These are phyloP conservation scores for Plectrocnemia conspersa DNA, from an alignment of 1,140 invertebrate genomes.

Conservation along the genomic window DNA sequence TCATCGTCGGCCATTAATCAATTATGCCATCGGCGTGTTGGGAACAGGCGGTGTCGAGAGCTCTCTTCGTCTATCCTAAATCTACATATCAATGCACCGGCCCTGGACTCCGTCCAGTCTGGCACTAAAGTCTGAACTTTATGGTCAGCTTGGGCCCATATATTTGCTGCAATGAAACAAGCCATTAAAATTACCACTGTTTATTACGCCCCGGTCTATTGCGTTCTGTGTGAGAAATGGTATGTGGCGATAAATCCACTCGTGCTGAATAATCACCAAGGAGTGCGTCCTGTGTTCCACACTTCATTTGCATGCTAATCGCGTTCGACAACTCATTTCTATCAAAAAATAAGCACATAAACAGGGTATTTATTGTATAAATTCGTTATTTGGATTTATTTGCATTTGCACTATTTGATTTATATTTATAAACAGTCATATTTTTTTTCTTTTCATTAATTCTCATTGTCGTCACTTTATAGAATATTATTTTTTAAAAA, in stretches of 20 bases:
- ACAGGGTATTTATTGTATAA: background rate
- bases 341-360: background rate
- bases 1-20: slow-evolving; percentile 6
- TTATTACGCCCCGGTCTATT: slow-evolving; percentile 28
- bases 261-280: slow-evolving; percentile 14
- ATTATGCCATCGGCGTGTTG: background rate
- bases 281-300: background rate
- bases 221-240: slow-evolving; percentile 17
- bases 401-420: too few relatives aligned
- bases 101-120: slow-evolving; percentile 20
- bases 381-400: slow-evolving; percentile 1
- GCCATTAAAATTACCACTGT: slow-evolving; percentile 36
- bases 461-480: too few relatives aligned
- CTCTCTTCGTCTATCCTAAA: slow-evolving; percentile 9
- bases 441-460: too few relatives aligned
- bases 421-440: too few relatives aligned
- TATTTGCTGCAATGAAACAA: slow-evolving; percentile 34
- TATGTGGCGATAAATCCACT: slow-evolving; percentile 8
- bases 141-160: slow-evolving; percentile 30
- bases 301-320: background rate
- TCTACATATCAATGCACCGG: slow-evolving; percentile 21
- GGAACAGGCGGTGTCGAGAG: background rate
- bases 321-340: background rate
- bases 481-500: too few relatives aligned
- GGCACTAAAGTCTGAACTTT: slow-evolving; percentile 33